Conservation (phyloP, 2,888 invertebrate genomes). For the Mythimna vitellina region DNA sequence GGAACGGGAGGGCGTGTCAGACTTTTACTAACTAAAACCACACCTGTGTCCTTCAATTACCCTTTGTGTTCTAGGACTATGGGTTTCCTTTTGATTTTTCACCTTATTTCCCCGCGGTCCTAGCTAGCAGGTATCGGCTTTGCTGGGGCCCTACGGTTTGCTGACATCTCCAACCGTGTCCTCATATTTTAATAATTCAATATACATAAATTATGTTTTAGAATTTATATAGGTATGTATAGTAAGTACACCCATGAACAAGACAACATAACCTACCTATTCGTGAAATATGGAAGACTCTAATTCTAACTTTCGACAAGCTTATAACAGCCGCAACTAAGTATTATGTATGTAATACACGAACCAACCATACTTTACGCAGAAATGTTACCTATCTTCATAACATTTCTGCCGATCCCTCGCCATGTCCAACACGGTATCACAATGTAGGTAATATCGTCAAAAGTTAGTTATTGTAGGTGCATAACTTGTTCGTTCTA, state of each 20-base stretch:
- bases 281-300: background rate
- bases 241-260: background rate
- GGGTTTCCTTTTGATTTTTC: no score
- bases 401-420: slow-evolving; percentile 20
- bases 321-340: background rate
- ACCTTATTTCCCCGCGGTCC: no score
- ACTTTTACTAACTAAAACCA: no score
- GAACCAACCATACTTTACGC: slow-evolving; percentile 27
- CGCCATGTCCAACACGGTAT: slow-evolving; percentile 52
- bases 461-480: slow-evolving; percentile 54
- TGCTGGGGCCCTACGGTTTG: no score
- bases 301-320: background rate
- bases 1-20: no score
- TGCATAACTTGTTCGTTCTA: slow-evolving; percentile 59
- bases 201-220: no score
- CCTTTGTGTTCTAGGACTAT: no score
- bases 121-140: no score
- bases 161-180: no score
- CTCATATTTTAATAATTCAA: no score
- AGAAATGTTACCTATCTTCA: slow-evolving; percentile 11
- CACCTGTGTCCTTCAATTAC: no score
- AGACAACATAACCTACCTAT: background rate
- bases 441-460: slow-evolving; percentile 56
- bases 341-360: slow-evolving; percentile 10
- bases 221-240: no score